Percentiles rank a stretch among this genome's conserved stretches.
phyloP scores from a whole-genome alignment of 2,888 invertebrate genomes.

The Acleris sparsana region DNA sequence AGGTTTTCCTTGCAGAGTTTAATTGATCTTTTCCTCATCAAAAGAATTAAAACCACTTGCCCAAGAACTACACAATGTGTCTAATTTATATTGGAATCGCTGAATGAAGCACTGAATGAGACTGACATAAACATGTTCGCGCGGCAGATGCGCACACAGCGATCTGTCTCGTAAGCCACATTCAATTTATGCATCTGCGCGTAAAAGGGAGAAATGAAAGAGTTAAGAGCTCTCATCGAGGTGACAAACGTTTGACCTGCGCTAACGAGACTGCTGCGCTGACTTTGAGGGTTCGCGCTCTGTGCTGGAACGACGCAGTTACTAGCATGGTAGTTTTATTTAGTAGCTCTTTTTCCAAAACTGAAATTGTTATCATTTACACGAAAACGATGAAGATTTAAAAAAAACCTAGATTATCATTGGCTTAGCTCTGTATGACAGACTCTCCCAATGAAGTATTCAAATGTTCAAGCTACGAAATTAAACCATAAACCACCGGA shows the following conservation, averaged over 20 bases:
- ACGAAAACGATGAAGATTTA: too few relatives aligned
- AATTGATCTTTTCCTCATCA: too few relatives aligned
- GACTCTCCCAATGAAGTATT: not conserved
- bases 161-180: constrained; percentile 49
- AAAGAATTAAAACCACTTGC: too few relatives aligned
- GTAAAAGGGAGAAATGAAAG: constrained; percentile 35
- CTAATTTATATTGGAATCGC: too few relatives aligned
- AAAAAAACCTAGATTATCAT: too few relatives aligned
- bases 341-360: too few relatives aligned
- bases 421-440: not conserved
- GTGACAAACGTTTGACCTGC: constrained; percentile 51
- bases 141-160: constrained; percentile 41
- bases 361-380: too few relatives aligned
- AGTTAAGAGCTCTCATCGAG: constrained; percentile 43
- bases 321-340: too few relatives aligned
- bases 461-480: constrained; percentile 5
- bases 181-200: constrained; percentile 56
- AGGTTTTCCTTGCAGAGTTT: too few relatives aligned
- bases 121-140: constrained; percentile 12
- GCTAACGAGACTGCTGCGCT: constrained; percentile 55
- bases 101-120: too few relatives aligned
- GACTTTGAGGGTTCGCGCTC: constrained; percentile 43
- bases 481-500: constrained; percentile 1
- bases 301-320: not conserved
- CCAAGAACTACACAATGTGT: too few relatives aligned